phyloP scores from a whole-genome alignment of 2,888 invertebrate genomes.

The Myopa tessellatipennis region DNA sequence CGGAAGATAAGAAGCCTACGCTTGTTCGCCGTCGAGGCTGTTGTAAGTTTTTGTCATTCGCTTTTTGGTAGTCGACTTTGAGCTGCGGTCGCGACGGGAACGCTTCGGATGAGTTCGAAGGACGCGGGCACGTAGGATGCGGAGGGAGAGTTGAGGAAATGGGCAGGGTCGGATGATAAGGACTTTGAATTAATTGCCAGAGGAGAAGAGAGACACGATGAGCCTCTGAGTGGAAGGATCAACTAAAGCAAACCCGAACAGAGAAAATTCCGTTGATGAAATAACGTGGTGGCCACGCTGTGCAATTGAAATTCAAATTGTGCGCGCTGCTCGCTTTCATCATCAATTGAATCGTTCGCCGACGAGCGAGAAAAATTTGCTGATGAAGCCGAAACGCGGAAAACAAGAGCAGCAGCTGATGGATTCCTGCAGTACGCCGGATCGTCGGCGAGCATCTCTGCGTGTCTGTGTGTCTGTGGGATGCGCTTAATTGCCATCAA shows the following conservation, averaged over 20 bases:
- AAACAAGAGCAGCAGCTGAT: slow-evolving; percentile 15
- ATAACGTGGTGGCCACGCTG: slow-evolving; percentile 11
- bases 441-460: not conserved
- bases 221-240: not conserved
- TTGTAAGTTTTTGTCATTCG: slow-evolving; percentile 39
- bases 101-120: slow-evolving; percentile 6
- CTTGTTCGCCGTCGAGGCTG: slow-evolving; percentile 9
- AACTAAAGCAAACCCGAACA: not conserved
- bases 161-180: not conserved
- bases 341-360: slow-evolving; percentile 25
- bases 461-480: slow-evolving; percentile 38
- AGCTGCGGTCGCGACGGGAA: slow-evolving; percentile 41
- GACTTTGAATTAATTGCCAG: not conserved
- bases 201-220: not conserved
- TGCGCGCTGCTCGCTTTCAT: slow-evolving; percentile 24
- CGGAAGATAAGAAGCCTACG: slow-evolving; percentile 37
- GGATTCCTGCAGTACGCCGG: slow-evolving; percentile 21
- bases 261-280: not conserved
- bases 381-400: slow-evolving; percentile 28
- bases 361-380: slow-evolving; percentile 29
- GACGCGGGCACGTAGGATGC: not conserved
- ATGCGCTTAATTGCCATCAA: slow-evolving; percentile 60
- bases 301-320: slow-evolving; percentile 22
- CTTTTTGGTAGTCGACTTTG: slow-evolving; percentile 41
- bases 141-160: not conserved